Percentiles rank a stretch among this genome's conserved stretches.
phyloP scores from a whole-genome alignment of 2,888 invertebrate genomes.

The Ypsolopha sequella region DNA sequence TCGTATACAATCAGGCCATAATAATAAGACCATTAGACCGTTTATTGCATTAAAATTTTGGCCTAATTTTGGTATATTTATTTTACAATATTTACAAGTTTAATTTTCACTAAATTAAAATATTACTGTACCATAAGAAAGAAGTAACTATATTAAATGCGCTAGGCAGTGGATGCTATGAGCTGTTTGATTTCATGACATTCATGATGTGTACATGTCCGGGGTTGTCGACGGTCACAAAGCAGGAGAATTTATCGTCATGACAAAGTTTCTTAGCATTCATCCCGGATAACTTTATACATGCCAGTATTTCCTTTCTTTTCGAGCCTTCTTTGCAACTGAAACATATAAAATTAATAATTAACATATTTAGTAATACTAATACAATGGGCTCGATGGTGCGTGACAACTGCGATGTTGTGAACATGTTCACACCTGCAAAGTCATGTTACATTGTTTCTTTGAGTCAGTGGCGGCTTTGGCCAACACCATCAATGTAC shows the following conservation, averaged over 20 bases:
- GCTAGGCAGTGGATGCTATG: conserved; percentile 21
- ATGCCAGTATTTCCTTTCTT: conserved; percentile 51
- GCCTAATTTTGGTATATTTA: no score
- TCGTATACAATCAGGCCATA: no score
- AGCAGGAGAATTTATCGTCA: conserved; percentile 66
- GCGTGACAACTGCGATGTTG: not conserved
- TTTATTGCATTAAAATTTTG: no score
- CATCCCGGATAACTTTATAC: conserved; percentile 59
- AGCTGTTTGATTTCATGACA: conserved; percentile 27
- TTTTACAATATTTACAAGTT: not conserved
- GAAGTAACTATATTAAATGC: not conserved
- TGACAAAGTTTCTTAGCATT: conserved; percentile 46
- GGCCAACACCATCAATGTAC: no score
- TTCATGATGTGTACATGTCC: conserved; percentile 73
- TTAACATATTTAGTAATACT: not conserved
- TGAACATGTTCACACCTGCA: no score
- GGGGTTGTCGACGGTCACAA: conserved; percentile 72
- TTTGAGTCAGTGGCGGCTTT: no score
- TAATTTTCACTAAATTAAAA: not conserved
- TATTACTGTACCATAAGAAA: not conserved
- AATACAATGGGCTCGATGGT: not conserved
- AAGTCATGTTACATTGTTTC: no score
- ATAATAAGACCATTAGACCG: no score
- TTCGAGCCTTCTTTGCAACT: conserved; percentile 55
- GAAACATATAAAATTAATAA: conserved; percentile 11